phyloP scores from a whole-genome alignment of 1,140 invertebrate species.

The Drosophila azteca region DNA sequence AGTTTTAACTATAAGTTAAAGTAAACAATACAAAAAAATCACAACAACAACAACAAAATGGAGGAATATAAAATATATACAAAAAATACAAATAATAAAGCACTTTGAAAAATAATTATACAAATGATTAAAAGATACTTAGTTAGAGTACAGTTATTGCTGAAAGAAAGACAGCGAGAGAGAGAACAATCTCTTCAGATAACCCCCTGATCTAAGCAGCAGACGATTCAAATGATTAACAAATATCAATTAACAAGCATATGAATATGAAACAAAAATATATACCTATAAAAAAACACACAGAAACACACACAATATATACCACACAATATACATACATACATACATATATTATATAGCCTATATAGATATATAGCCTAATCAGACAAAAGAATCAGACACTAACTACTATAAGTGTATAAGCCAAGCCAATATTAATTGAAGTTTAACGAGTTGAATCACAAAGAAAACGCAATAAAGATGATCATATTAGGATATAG shows the following conservation, averaged over 20 bases:
- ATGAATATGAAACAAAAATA: constrained; percentile 44
- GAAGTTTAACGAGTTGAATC: constrained; percentile 64
- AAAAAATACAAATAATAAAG: constrained; percentile 6
- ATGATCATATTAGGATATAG: constrained; percentile 53
- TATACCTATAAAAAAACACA: constrained; percentile 39
- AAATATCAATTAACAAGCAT: constrained; percentile 49
- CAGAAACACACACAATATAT: neutral
- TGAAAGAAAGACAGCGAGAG: constrained; percentile 6
- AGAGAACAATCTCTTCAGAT: constrained; percentile 4
- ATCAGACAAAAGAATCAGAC: constrained; percentile 42
- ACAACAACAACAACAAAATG: constrained; percentile 8
- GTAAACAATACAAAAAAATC: constrained; percentile 9
- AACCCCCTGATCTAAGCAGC: constrained; percentile 30
- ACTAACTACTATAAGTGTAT: constrained; percentile 44
- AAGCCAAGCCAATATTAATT: constrained; percentile 52
- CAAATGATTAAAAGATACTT: constrained; percentile 27
- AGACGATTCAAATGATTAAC: constrained; percentile 41
- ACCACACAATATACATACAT: constrained; percentile 19
- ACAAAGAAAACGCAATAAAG: constrained; percentile 66
- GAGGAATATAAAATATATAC: constrained; percentile 7
- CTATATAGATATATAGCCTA: constrained; percentile 37
- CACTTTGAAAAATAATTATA: constrained; percentile 34
- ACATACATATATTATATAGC: constrained; percentile 18
- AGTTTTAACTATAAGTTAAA: constrained; percentile 31
- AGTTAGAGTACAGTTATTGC: constrained; percentile 32